These are phyloP conservation scores for Agriopis marginaria DNA, from an alignment of 2,888 invertebrate species.

Conservation along the genomic window DNA sequence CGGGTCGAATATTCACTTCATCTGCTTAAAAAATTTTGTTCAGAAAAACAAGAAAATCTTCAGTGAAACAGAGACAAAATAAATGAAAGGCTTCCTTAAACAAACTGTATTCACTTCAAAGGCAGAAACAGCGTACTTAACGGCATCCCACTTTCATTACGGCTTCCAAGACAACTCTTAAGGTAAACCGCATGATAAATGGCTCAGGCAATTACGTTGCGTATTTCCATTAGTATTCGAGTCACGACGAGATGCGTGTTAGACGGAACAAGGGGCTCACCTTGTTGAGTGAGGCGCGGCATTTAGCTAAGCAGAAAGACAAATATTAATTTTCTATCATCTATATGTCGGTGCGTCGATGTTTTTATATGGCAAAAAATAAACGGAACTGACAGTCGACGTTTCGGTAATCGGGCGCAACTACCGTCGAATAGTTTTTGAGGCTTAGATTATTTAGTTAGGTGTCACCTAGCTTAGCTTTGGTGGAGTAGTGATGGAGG, in stretches of 20 bases:
- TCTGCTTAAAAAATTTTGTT: too few species aligned
- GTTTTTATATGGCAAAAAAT: too few species aligned
- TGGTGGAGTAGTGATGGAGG: too few species aligned
- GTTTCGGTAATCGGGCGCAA: too few species aligned
- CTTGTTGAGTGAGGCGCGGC: conserved; percentile 17
- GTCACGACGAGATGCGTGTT: conserved; percentile 38
- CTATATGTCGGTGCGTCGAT: too few species aligned
- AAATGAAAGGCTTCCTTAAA: conserved; percentile 1
- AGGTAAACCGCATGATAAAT: conserved; percentile 45
- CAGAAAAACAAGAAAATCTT: too few species aligned
- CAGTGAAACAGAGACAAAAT: not conserved
- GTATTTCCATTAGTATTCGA: conserved; percentile 48
- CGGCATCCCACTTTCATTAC: conserved; percentile 30
- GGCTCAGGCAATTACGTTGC: conserved; percentile 41
- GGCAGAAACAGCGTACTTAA: conserved; percentile 11
- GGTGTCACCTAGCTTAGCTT: too few species aligned
- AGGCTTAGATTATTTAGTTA: too few species aligned
- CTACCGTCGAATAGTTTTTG: too few species aligned
- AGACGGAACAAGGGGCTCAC: conserved; percentile 46
- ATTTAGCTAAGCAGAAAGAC: conserved; percentile 3
- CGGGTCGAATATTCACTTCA: too few species aligned
- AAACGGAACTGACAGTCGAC: too few species aligned
- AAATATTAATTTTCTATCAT: too few species aligned
- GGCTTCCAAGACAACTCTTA: conserved; percentile 23
- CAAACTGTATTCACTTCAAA: conserved; percentile 7